These are phyloP conservation scores for Ectemnius continuus DNA, from an alignment of 2,888 invertebrate species.

Conservation along the genomic window DNA sequence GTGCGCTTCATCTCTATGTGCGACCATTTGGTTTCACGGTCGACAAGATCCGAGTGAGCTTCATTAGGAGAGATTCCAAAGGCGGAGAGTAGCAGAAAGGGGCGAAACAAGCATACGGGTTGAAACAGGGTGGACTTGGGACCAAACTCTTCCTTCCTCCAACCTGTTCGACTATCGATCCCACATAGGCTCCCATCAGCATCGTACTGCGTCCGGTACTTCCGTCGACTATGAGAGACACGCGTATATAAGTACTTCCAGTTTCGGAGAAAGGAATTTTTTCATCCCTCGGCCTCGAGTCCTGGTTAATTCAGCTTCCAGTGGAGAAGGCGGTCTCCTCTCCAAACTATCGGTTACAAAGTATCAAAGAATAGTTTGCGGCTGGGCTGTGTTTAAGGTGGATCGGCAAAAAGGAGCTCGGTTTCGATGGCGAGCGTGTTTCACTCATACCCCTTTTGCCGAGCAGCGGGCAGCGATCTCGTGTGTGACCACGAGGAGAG, in stretches of 20 bases:
- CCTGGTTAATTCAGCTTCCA: slow-evolving; percentile 37
- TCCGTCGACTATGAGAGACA: too few species aligned
- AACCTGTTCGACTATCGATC: not conserved
- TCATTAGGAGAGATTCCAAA: too few species aligned
- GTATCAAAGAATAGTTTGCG: slow-evolving; percentile 37
- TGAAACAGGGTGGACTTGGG: too few species aligned
- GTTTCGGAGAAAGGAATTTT: not conserved
- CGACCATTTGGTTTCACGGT: too few species aligned
- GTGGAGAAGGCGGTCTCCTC: slow-evolving; percentile 17
- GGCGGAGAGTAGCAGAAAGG: too few species aligned
- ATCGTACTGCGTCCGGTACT: too few species aligned
- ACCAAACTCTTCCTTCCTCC: too few species aligned
- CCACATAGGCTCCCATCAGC: not conserved
- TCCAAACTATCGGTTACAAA: slow-evolving; percentile 55
- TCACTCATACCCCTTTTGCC: slow-evolving; percentile 26
- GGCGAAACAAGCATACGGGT: too few species aligned
- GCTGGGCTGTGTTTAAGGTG: slow-evolving; percentile 25
- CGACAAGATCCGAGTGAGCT: too few species aligned
- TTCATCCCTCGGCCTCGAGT: slow-evolving; percentile 16
- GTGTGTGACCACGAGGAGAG: slow-evolving; percentile 4
- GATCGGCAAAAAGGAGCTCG: slow-evolving; percentile 11
- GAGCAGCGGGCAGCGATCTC: slow-evolving; percentile 3
- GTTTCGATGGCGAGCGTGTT: slow-evolving; percentile 37
- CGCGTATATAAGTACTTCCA: too few species aligned
- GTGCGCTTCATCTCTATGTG: too few species aligned